These are phyloP conservation scores for Apis florea DNA, from an alignment of 1,140 invertebrate genomes.

Conservation along the genomic window DNA sequence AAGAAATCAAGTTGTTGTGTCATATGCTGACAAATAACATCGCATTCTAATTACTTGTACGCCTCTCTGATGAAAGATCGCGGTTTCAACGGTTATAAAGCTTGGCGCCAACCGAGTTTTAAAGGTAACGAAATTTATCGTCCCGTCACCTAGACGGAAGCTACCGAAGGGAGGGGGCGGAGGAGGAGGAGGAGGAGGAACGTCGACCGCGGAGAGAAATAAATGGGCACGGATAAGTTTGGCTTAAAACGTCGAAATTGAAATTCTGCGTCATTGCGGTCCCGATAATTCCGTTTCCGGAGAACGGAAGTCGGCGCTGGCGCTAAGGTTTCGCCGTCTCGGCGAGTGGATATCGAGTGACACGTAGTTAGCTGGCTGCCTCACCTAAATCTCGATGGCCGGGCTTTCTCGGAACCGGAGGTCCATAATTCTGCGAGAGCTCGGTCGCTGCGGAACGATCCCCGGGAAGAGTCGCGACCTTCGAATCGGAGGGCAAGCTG, in stretches of 20 bases:
- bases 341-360: slow-evolving; percentile 46
- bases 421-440: slow-evolving; percentile 53
- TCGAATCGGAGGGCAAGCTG: background rate
- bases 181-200: background rate
- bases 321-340: background rate
- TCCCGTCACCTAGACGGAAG: background rate
- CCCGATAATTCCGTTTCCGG: slow-evolving; percentile 40
- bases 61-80: background rate
- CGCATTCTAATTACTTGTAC: no score
- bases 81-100: background rate
- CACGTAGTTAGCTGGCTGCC: slow-evolving; percentile 49
- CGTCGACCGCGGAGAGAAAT: background rate
- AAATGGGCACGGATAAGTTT: slow-evolving; percentile 25
- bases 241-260: slow-evolving; percentile 36
- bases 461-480: background rate
- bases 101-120: background rate
- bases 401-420: slow-evolving; percentile 55
- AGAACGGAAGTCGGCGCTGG: slow-evolving; percentile 5
- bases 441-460: slow-evolving; percentile 14
- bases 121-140: slow-evolving; percentile 29
- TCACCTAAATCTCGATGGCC: slow-evolving; percentile 60
- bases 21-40: no score
- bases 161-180: background rate
- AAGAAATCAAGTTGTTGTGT: no score
- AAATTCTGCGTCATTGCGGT: slow-evolving; percentile 37